Evolutionary conservation across 2,113 vertebrate genomes (phyloP).

Genomic region (Brevimyrus niger): DNA sequence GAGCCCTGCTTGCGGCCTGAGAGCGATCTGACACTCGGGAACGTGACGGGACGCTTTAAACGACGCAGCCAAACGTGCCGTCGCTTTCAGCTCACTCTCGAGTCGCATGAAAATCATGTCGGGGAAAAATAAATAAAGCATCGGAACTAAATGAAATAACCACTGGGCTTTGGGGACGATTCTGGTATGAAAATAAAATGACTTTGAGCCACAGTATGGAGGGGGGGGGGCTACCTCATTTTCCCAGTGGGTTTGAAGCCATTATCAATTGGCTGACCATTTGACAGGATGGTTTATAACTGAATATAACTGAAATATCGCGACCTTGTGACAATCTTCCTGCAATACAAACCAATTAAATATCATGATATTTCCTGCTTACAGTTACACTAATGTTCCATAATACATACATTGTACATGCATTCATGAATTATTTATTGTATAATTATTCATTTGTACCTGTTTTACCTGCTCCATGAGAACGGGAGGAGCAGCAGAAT

Average conservation of each 20-base stretch:
- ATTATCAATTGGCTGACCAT: neutral
- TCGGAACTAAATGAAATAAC: conserved; percentile 20
- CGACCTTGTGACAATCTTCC: neutral
- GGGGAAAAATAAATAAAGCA: neutral
- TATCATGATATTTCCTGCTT: neutral
- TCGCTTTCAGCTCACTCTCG: neutral
- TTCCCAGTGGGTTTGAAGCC: neutral
- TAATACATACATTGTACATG: neutral
- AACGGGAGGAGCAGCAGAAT: conserved; percentile 19
- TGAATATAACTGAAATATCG: neutral
- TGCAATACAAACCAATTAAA: neutral
- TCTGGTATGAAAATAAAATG: conserved; percentile 21
- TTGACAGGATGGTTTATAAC: conserved; percentile 5
- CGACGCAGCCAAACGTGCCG: neutral
- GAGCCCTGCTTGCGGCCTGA: neutral
- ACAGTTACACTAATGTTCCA: neutral
- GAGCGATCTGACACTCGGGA: neutral
- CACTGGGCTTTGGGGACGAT: conserved; percentile 13
- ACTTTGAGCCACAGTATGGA: conserved; percentile 4
- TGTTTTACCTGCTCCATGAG: conserved; percentile 25
- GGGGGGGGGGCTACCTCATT: neutral
- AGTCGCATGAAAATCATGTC: neutral
- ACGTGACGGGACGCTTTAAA: neutral
- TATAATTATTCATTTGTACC: conserved; percentile 30
- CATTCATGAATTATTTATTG: conserved; percentile 31